phyloP scores from a whole-genome alignment of 2,113 vertebrate species.

The Tylochromis polylepis region DNA sequence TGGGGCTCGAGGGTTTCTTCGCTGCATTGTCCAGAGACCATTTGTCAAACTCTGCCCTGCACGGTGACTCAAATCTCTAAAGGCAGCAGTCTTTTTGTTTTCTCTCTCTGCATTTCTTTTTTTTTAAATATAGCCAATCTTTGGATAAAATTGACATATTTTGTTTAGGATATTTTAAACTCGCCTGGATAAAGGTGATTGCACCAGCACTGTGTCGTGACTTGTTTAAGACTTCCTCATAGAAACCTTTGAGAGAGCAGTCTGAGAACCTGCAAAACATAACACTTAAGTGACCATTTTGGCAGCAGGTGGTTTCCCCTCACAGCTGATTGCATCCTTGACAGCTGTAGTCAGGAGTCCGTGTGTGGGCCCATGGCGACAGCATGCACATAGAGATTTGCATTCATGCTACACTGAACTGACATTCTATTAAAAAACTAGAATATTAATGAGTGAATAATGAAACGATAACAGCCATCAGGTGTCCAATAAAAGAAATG shows the following conservation, averaged over 20 bases:
- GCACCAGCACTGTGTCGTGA: not conserved
- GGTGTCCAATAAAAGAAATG: not conserved
- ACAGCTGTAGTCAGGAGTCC: not conserved
- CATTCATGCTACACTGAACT: not conserved
- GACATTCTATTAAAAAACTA: not conserved
- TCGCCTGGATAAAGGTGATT: not conserved
- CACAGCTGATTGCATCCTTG: not conserved
- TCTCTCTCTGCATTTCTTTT: not conserved
- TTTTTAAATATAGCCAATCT: not conserved
- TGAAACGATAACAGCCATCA: not conserved
- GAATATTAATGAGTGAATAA: not conserved
- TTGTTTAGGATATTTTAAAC: not conserved
- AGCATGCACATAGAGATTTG: not conserved
- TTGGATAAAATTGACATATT: not conserved
- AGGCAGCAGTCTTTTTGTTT: not conserved
- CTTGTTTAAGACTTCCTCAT: not conserved
- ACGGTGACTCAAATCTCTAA: not conserved
- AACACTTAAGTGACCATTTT: not conserved
- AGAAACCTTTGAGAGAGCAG: not conserved
- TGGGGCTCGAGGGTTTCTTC: not conserved
- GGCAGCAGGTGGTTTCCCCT: not conserved
- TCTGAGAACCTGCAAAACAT: not conserved
- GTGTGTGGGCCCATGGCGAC: rapidly evolving
- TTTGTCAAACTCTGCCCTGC: not conserved
- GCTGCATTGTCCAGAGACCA: not conserved